Evolutionary conservation across 2,113 vertebrate species (phyloP), one percentile per base, ranked within the genome.

Genomic region (Dicerorhinus sumatrensis): DNA sequence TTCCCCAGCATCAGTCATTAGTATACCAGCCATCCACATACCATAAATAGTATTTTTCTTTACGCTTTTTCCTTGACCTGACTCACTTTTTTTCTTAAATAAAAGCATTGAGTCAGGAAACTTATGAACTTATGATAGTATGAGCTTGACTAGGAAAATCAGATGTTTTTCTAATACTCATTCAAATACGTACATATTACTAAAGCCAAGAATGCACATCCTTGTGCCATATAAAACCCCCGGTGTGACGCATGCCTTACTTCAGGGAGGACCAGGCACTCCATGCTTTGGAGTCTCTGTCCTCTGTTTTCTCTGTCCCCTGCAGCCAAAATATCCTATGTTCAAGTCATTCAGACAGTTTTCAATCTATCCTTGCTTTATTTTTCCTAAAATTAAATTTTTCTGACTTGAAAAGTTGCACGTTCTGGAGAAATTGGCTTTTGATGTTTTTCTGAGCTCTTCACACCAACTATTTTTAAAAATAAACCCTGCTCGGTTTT

Each of bases 351-450:
- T 80, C 69, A 6, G 31, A 51, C 21, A n/a, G 12, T 51, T 87
- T 70, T 62, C 46, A 63, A 60, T 58, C 88, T 69, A 84, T 25
- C 54, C 84, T 18, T 48, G 58, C 63, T 63, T 79, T 87, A 70
- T 51, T 76, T 75, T 80, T 80, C 80, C 79, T 90, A 58, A 92
- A 92, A 95, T 97, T 90, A 91, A n/a, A 82, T 84, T 96, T n/a
- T 69, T 69, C 91, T 89, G 69, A 62, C 80, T 89, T 90, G 76
- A 84, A 91, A 39, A 96, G 27, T n/a, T 31, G 48, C 39, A 36
- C 25, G 3, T 63, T 48, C 8, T 46, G 60, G 73, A 36, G 65
- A 90, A 80, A 88, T 25, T 48, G 75, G 23, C 73, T 89, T 90
- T 62, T 54, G 95, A 94, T 94, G 39, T 87, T 67, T 72, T 83